A percentile compares a stretch with the other conserved stretches of the same genome.
Evolutionary conservation across 2,797 vertebrate genomes (phyloP).

Genomic region (Chelidonichthys spinosus): DNA sequence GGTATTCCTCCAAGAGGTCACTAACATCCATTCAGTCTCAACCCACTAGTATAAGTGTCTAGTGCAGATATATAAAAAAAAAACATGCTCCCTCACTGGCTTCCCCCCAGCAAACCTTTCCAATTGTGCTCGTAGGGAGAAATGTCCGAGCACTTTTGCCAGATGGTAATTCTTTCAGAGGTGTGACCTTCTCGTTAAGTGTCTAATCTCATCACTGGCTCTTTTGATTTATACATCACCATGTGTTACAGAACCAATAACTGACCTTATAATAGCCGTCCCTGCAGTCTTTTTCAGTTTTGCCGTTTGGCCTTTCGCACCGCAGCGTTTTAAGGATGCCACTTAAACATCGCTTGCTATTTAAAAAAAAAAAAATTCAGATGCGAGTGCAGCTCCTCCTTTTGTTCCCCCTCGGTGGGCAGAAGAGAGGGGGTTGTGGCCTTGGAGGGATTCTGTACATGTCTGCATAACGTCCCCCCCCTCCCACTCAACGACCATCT

Average conservation of each 20-base stretch:
- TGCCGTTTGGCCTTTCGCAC: constrained; percentile 57
- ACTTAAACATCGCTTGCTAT: constrained; percentile 79
- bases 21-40: not conserved
- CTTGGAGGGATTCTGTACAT: constrained; percentile 70
- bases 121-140: constrained; percentile 4
- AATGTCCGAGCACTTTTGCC: not conserved
- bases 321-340: constrained; percentile 67
- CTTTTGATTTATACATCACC: constrained; percentile 51
- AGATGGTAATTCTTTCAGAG: not conserved
- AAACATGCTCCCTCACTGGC: constrained; percentile 6
- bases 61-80: not conserved
- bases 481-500: constrained; percentile 46
- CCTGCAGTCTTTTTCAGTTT: constrained; percentile 22
- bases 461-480: constrained; percentile 17
- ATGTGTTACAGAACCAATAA: constrained; percentile 45
- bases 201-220: constrained; percentile 26
- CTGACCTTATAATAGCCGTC: constrained; percentile 25
- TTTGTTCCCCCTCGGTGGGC: constrained; percentile 47
- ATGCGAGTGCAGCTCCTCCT: constrained; percentile 40
- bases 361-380: constrained; percentile 69
- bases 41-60: not conserved
- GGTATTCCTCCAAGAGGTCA: not conserved
- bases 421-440: constrained; percentile 56
- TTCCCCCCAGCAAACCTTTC: constrained; percentile 19
- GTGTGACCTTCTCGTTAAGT: constrained; percentile 18